Conservation (phyloP, 2,797 vertebrate genomes). For the Propithecus deckenii region DNA sequence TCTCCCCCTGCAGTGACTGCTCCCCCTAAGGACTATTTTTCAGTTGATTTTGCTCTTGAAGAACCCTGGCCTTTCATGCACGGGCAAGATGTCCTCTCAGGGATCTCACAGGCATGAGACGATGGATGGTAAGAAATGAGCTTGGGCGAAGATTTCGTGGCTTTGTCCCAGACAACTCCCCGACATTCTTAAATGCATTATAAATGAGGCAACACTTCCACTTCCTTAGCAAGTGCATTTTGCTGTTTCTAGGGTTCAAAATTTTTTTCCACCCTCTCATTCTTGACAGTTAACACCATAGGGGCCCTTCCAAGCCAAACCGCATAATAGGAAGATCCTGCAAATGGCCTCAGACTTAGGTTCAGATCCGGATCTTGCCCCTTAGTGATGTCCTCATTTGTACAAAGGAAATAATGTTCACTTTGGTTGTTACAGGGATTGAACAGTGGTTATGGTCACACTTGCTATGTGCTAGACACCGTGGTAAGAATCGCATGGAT, state of each 20-base stretch:
- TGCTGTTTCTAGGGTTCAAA: background rate
- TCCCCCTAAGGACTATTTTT: background rate
- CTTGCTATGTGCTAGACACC: background rate
- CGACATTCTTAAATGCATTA: background rate
- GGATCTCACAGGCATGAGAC: background rate
- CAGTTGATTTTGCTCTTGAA: background rate
- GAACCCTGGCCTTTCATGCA: background rate
- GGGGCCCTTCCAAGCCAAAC: background rate
- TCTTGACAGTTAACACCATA: background rate
- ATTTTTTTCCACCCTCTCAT: background rate
- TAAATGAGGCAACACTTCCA: background rate
- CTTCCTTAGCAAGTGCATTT: background rate
- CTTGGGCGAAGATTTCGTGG: background rate
- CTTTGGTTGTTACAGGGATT: background rate
- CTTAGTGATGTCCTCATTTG: background rate
- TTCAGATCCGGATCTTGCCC: background rate
- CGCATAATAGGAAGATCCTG: background rate
- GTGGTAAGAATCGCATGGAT: background rate
- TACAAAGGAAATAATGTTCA: background rate
- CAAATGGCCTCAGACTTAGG: background rate
- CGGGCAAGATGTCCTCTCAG: background rate
- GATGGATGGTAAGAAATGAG: background rate
- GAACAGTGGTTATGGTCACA: background rate
- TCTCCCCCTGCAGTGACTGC: background rate
- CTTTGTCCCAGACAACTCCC: background rate